Evolutionary conservation across 2,888 invertebrate species (phyloP).

Genomic region (Hecatera dysodea): DNA sequence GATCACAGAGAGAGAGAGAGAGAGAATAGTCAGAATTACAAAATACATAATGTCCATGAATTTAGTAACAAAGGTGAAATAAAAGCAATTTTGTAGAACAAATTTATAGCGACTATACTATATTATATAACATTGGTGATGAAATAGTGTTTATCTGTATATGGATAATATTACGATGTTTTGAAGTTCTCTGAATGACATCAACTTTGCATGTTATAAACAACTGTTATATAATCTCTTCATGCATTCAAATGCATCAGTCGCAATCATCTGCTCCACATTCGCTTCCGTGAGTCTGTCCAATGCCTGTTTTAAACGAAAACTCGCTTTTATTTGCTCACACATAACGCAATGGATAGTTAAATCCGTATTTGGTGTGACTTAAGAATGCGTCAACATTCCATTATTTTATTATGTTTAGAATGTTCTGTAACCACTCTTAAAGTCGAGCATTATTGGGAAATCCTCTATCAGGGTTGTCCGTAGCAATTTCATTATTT

Average conservation of each 20-base stretch:
- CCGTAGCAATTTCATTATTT: no score
- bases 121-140: neutral
- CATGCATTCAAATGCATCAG: slow-evolving; percentile 51
- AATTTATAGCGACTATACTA: neutral
- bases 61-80: no score
- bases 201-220: slow-evolving; percentile 39
- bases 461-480: slow-evolving; percentile 29
- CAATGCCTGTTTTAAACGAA: slow-evolving; percentile 4
- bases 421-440: slow-evolving; percentile 7
- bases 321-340: neutral
- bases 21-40: no score
- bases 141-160: neutral
- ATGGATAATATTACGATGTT: slow-evolving; percentile 4
- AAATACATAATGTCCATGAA: no score
- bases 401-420: neutral
- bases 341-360: slow-evolving; percentile 16
- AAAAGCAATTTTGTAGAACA: neutral
- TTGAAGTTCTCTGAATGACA: slow-evolving; percentile 28
- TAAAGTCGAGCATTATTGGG: slow-evolving; percentile 9
- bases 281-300: slow-evolving; percentile 37
- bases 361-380: slow-evolving; percentile 22
- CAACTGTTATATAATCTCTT: slow-evolving; percentile 27
- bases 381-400: neutral
- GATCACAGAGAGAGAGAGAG: neutral
- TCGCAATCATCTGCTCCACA: slow-evolving; percentile 43